These are phyloP conservation scores for Pemphredon lugubris DNA, from an alignment of 2,888 invertebrate genomes.

Conservation along the genomic window DNA sequence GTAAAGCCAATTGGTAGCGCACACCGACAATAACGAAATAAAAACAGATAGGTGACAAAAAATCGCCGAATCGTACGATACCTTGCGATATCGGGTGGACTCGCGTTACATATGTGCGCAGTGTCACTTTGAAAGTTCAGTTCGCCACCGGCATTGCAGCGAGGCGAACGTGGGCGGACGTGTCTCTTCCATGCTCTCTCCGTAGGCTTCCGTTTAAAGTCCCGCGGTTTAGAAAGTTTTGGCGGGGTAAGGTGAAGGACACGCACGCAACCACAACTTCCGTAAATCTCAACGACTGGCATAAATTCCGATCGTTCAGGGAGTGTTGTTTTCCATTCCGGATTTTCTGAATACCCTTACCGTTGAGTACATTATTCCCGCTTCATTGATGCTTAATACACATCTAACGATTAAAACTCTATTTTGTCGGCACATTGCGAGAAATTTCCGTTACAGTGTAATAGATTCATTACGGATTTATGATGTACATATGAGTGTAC, in stretches of 20 bases:
- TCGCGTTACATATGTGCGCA: constrained; percentile 52
- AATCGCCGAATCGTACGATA: constrained; percentile 62
- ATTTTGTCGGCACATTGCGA: too few species aligned
- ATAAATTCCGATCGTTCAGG: background rate
- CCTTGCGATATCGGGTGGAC: constrained; percentile 53
- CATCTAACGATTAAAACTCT: too few species aligned
- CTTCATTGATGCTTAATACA: too few species aligned
- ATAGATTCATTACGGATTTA: too few species aligned
- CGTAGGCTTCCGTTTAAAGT: background rate
- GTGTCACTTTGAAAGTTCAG: constrained; percentile 62
- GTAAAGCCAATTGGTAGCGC: background rate
- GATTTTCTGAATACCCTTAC: too few species aligned
- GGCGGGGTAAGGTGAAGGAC: constrained; percentile 17
- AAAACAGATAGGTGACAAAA: constrained; percentile 37
- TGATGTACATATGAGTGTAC: too few species aligned
- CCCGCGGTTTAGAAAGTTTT: constrained; percentile 31
- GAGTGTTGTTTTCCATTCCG: constrained; percentile 1
- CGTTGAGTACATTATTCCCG: too few species aligned
- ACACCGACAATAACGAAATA: background rate
- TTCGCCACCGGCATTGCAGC: constrained; percentile 56
- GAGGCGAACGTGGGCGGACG: constrained; percentile 27
- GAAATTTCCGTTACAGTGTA: too few species aligned
- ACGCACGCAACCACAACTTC: background rate
- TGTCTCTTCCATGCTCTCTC: too few species aligned
- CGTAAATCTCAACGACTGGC: background rate